Evolutionary conservation across 2,797 vertebrate species (phyloP).

Genomic region (Adelosebastes latens): DNA sequence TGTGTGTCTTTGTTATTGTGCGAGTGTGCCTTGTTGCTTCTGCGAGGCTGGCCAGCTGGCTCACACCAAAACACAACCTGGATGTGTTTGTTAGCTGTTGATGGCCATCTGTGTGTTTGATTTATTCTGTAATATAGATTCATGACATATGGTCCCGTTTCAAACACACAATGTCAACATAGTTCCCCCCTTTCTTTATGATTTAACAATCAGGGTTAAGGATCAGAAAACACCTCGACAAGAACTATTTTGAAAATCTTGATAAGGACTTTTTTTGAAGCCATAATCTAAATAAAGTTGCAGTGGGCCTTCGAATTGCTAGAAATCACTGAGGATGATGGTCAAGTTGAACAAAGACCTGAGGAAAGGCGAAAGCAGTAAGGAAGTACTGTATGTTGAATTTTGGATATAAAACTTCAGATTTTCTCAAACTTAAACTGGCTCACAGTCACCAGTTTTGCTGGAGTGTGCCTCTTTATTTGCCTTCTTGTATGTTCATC

Average conservation of each 20-base stretch:
- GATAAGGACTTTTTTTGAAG: not conserved
- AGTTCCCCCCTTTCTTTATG: slow-evolving; percentile 10
- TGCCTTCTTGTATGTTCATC: slow-evolving; percentile 15
- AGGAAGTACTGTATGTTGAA: not conserved
- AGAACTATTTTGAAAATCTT: not conserved
- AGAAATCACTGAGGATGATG: not conserved
- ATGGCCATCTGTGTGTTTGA: slow-evolving; percentile 70
- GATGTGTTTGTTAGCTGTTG: slow-evolving; percentile 68
- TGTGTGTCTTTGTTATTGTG: slow-evolving; percentile 41
- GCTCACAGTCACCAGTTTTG: slow-evolving; percentile 12
- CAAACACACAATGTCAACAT: slow-evolving; percentile 44
- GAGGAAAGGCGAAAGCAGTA: not conserved
- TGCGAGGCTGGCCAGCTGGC: slow-evolving; percentile 70
- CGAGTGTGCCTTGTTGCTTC: slow-evolving; percentile 25
- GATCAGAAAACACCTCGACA: not conserved
- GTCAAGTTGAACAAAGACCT: not conserved
- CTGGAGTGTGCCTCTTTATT: slow-evolving; percentile 2
- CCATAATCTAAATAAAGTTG: not conserved
- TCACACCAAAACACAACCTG: slow-evolving; percentile 69
- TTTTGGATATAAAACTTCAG: slow-evolving; percentile 21
- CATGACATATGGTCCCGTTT: slow-evolving; percentile 66
- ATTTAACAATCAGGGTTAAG: slow-evolving; percentile 3
- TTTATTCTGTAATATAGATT: slow-evolving; percentile 64
- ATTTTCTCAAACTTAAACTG: slow-evolving; percentile 14
- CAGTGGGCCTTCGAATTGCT: not conserved